Evolutionary conservation across 2,113 vertebrate species (phyloP).

Genomic region (Amblyornis subalaris): DNA sequence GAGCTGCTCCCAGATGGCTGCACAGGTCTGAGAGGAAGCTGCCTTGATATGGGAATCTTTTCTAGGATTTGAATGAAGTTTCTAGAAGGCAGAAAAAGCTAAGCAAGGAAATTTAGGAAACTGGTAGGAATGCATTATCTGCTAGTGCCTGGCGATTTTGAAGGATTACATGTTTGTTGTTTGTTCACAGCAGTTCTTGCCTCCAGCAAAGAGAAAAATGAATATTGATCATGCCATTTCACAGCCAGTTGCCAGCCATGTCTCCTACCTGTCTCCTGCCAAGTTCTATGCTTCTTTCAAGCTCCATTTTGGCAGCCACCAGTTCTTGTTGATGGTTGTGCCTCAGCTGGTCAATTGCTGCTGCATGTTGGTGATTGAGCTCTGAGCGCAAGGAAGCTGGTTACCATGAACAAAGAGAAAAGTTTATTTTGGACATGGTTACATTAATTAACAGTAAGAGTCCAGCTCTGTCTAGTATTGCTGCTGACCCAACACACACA

Average conservation of each 20-base stretch:
- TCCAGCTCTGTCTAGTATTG: neutral
- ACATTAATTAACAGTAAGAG: neutral
- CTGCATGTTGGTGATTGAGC: conserved; percentile 93
- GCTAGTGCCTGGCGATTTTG: neutral
- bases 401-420: neutral
- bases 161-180: neutral
- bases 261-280: conserved; percentile 82
- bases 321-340: conserved; percentile 92
- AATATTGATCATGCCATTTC: neutral
- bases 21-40: neutral
- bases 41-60: neutral
- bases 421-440: neutral
- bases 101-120: neutral
- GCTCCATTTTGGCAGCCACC: conserved; percentile 81
- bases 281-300: conserved; percentile 87
- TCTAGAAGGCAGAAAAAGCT: neutral
- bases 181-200: neutral
- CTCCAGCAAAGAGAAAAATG: neutral
- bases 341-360: conserved; percentile 89
- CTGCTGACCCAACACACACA: neutral
- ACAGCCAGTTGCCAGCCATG: neutral
- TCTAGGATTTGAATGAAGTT: neutral
- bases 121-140: neutral
- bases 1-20: neutral
- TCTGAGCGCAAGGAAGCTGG: conserved; percentile 93